Evolutionary conservation across 2,888 invertebrate species (phyloP), one percentile per base, ranked within the genome.

Genomic region (Elgonia sp.): DNA sequence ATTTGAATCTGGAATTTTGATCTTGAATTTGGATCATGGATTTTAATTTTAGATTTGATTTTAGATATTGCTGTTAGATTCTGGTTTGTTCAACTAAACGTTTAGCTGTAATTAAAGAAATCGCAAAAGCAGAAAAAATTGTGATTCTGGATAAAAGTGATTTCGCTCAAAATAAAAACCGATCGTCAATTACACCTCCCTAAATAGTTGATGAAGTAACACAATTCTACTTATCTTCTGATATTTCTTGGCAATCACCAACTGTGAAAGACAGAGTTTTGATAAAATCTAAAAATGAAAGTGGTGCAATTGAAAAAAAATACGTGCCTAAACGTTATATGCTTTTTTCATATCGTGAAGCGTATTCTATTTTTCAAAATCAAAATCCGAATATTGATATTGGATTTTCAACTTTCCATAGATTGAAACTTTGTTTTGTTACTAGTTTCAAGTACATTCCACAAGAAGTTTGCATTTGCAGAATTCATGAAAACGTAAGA

Each of bases 391-490:
- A 53, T 14, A 16, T 53, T 6, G 16, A 53, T 6, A n/a, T 10
- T 53, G 5, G 9, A 12, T 53, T 53, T 53, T 53, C 53, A n/a
- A 53, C 8, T 6, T 53, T 53, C 16, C 53, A 53, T 14, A 14
- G 16, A 10, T 53, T 53, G 16, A 53, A 53, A 10, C 53, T 16
- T 12, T 7, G 5, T n/a, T 53, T 14, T 53, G 18, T 53, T 10
- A 10, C 9, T 14, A 14, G 53, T n/a, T 53, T 53, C 16, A 53
- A 53, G 16, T 16, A 53, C 16, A 53, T 53, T 53, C 53, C 53
- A 6, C 53, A 53, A 12, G 53, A 53, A 53, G 53, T 53, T 6
- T 69, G 69, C 46, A 69, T 46, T 69, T 50, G 50, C 16, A 53
- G 16, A n/a, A 53, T 14, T 10, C 53, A 53, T 53, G 53, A 53